These are phyloP conservation scores for Sarcophaga variegata DNA, from an alignment of 2,888 invertebrate species.

Conservation along the genomic window DNA sequence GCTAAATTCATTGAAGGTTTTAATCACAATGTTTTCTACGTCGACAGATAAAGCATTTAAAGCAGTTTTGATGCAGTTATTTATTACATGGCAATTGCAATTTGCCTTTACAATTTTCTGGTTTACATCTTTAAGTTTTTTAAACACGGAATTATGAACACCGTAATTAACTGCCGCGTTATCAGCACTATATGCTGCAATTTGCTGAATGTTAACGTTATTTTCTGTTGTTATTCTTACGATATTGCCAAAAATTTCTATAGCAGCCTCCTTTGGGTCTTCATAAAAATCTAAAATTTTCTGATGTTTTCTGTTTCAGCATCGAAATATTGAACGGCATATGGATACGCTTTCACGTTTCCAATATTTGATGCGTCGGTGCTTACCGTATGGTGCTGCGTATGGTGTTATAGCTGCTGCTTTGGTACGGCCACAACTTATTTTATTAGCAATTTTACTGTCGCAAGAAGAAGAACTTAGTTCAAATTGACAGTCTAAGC, in stretches of 20 bases:
- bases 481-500: too few relatives aligned
- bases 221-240: background rate
- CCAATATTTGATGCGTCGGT: constrained; percentile 10
- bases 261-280: background rate
- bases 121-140: background rate
- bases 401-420: constrained; percentile 39
- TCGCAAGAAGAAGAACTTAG: background rate
- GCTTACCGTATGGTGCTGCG: constrained; percentile 2
- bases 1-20: too few relatives aligned
- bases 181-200: constrained; percentile 53
- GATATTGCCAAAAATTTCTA: background rate
- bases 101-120: constrained; percentile 5
- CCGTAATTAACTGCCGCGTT: constrained; percentile 17
- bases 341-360: too few relatives aligned
- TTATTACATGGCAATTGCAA: too few relatives aligned
- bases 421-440: constrained; percentile 12
- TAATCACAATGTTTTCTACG: too few relatives aligned
- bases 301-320: too few relatives aligned
- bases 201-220: constrained; percentile 32
- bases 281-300: too few relatives aligned
- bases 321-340: too few relatives aligned
- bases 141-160: too few relatives aligned
- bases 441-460: background rate
- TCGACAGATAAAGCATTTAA: too few relatives aligned
- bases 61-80: too few relatives aligned